Evolutionary conservation across 2,797 vertebrate species (phyloP).

Genomic region (Oceanodroma leucorhoa): DNA sequence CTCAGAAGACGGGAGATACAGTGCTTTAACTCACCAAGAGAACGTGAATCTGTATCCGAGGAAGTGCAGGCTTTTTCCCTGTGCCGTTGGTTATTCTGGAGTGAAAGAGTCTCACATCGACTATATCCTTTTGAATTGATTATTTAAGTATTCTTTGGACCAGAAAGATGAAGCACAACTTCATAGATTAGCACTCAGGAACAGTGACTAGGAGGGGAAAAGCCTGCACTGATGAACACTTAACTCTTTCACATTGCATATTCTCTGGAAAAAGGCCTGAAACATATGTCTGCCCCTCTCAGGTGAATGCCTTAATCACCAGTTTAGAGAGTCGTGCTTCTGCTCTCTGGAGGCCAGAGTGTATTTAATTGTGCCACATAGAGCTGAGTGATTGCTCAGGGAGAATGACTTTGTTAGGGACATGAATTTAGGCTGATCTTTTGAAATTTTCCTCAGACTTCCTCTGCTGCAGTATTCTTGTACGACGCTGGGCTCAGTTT

Average conservation of each 20-base stretch:
- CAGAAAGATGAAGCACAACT: not conserved
- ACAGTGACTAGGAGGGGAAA: not conserved
- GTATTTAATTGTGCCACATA: not conserved
- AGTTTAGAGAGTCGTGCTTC: not conserved
- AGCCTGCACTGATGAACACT: not conserved
- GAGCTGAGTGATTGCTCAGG: not conserved
- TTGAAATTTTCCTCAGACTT: not conserved
- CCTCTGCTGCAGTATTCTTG: not conserved
- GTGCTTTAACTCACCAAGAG: not conserved
- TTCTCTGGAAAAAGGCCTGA: not conserved
- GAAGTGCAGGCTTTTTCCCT: not conserved
- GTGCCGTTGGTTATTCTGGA: not conserved
- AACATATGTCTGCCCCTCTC: not conserved
- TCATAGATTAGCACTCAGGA: not conserved
- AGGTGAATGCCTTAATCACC: not conserved
- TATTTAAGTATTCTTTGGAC: not conserved
- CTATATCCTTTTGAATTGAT: not conserved
- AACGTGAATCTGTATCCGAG: not conserved
- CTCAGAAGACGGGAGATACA: not conserved
- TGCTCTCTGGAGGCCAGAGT: not conserved
- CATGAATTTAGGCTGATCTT: not conserved
- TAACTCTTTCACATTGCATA: not conserved
- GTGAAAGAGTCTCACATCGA: not conserved
- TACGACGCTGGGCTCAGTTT: not conserved
- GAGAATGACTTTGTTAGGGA: conserved; percentile 12